Evolutionary conservation across 2,888 invertebrate species (phyloP).

Genomic region (Agrotis ipsilon): DNA sequence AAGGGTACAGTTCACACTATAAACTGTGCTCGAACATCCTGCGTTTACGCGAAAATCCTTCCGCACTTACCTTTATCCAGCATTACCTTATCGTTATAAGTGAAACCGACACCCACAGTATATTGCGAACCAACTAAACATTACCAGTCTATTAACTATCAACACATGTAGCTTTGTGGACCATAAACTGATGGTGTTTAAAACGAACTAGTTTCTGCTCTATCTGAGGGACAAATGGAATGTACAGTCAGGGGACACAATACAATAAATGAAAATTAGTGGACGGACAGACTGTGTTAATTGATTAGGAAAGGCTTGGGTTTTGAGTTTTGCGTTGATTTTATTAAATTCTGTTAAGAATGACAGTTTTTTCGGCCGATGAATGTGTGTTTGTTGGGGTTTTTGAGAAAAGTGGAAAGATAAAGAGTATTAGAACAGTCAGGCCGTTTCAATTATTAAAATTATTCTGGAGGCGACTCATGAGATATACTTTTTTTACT

Average conservation of each 20-base stretch:
- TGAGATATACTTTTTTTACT: no score
- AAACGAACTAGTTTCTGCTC: conserved; percentile 66
- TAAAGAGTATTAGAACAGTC: no score
- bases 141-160: conserved; percentile 43
- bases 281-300: no score
- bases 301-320: no score
- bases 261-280: background rate
- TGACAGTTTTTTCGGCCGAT: background rate
- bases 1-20: no score
- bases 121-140: conserved; percentile 9
- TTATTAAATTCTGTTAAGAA: background rate
- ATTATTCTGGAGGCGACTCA: no score
- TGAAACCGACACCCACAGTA: background rate
- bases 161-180: conserved; percentile 40
- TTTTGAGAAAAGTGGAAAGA: no score
- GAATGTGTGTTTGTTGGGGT: no score
- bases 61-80: background rate
- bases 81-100: conserved; percentile 34
- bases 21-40: background rate
- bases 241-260: conserved; percentile 47
- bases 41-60: background rate
- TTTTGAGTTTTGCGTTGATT: no score
- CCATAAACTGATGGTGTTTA: conserved; percentile 57
- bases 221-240: conserved; percentile 71
- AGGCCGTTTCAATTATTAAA: no score